These are phyloP conservation scores for Chlorops oryzae DNA, from an alignment of 1,140 invertebrate genomes.

Conservation along the genomic window DNA sequence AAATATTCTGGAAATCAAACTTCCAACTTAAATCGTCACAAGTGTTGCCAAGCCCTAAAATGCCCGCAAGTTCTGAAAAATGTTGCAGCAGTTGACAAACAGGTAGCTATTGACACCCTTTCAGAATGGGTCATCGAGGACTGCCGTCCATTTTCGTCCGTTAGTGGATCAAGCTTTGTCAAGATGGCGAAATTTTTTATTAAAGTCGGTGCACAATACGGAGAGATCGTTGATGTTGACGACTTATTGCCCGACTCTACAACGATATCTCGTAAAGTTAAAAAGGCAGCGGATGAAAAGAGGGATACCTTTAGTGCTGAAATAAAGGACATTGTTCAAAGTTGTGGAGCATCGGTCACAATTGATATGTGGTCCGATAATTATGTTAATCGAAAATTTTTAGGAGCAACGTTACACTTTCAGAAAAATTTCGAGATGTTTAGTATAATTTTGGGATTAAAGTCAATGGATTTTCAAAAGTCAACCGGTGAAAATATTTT, in stretches of 20 bases:
- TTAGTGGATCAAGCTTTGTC: conserved; percentile 11
- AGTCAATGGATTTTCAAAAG: conserved; percentile 20
- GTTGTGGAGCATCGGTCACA: conserved; percentile 13
- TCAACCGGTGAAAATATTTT: conserved; percentile 15
- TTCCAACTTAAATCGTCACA: neutral
- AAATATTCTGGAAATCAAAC: neutral
- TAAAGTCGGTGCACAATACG: conserved; percentile 11
- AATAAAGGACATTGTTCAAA: conserved; percentile 9
- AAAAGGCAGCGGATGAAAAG: conserved; percentile 11
- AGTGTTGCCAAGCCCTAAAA: neutral
- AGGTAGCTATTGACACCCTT: neutral
- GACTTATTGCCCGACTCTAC: conserved; percentile 12
- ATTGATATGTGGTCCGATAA: conserved; percentile 18
- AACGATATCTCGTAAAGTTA: conserved; percentile 7
- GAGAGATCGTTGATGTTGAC: conserved; percentile 8
- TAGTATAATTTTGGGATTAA: conserved; percentile 16
- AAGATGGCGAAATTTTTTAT: conserved; percentile 12
- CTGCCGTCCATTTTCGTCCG: conserved; percentile 16
- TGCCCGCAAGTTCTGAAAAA: neutral
- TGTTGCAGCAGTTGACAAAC: neutral
- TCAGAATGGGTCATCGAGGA: conserved; percentile 8
- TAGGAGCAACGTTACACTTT: conserved; percentile 18
- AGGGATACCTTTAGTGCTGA: conserved; percentile 9
- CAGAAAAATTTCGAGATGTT: conserved; percentile 1
- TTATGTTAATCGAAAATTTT: conserved; percentile 16